phyloP scores from a whole-genome alignment of 2,113 vertebrate species.

The Melanocharis versteri region DNA sequence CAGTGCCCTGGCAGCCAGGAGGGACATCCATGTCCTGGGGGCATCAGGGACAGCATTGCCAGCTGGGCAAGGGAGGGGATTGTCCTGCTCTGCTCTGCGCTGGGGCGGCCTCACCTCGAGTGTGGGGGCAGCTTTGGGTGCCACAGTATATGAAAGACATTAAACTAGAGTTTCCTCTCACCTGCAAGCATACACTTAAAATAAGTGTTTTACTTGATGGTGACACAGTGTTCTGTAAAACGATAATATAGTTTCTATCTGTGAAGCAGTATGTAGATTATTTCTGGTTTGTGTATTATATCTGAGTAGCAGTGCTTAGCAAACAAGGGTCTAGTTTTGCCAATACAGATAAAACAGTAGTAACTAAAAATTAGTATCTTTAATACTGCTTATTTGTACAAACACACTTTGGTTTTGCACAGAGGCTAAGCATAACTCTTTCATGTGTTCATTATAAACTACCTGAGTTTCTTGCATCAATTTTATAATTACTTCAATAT shows the following conservation, averaged over 20 bases:
- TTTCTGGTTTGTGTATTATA: neutral
- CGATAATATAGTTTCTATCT: neutral
- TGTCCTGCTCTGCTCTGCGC: neutral
- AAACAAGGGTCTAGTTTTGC: neutral
- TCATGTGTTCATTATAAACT: neutral
- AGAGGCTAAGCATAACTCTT: neutral
- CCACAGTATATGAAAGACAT: neutral
- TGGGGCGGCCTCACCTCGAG: neutral
- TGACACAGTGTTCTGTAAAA: neutral
- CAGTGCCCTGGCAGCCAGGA: neutral
- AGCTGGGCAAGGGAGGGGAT: neutral
- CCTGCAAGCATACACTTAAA: neutral
- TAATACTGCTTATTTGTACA: neutral
- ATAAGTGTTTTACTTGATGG: neutral
- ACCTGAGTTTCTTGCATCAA: fast-evolving
- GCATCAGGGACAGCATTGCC: neutral
- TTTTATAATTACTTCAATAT: neutral
- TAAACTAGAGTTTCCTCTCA: neutral
- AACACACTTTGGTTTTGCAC: neutral
- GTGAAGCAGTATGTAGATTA: neutral
- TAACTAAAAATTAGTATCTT: neutral
- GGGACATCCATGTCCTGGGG: fast-evolving
- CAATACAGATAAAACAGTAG: neutral
- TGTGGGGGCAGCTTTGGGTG: fast-evolving
- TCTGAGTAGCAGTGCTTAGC: neutral